Percentiles rank a stretch among this genome's conserved stretches.
These are phyloP conservation scores for Rotaria socialis DNA, from an alignment of 2,888 invertebrate genomes.

Conservation along the genomic window DNA sequence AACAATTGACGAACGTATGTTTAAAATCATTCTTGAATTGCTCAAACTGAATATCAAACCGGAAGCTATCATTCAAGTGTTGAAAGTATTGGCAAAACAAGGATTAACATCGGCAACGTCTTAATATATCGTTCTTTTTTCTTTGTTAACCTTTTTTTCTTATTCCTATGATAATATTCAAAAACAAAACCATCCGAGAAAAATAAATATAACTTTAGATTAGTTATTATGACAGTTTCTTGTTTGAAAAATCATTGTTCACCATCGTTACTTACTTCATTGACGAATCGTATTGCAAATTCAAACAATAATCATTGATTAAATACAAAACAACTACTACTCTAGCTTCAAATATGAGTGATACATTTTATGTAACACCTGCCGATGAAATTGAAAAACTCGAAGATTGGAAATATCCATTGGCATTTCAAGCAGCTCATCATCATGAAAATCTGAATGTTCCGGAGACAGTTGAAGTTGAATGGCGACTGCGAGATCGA, in stretches of 20 bases:
- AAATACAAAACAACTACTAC: not conserved
- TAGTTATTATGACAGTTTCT: not conserved
- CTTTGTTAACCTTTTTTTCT: not conserved
- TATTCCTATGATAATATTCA: not conserved
- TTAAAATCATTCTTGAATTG: constrained; percentile 9
- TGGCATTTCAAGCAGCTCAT: not conserved
- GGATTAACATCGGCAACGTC: not conserved
- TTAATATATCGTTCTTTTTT: not conserved
- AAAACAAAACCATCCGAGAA: not conserved
- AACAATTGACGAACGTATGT: not conserved
- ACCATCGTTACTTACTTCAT: not conserved
- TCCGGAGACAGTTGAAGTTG: not conserved
- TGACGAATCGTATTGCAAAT: not conserved
- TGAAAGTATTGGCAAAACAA: not conserved
- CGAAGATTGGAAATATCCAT: constrained; percentile 13
- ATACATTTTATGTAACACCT: constrained; percentile 9
- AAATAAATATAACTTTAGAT: not conserved
- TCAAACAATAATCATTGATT: not conserved
- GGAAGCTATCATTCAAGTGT: constrained; percentile 2
- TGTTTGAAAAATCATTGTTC: not conserved
- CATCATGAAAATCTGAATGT: constrained; percentile 14
- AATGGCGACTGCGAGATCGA: constrained; percentile 24
- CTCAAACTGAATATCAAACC: constrained; percentile 2
- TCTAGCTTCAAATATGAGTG: not conserved
- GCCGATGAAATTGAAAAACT: not conserved